Percentiles rank a stretch among this genome's conserved stretches.
These are phyloP conservation scores for Okamejei kenojei DNA, from an alignment of 2,797 vertebrate species.

Conservation along the genomic window DNA sequence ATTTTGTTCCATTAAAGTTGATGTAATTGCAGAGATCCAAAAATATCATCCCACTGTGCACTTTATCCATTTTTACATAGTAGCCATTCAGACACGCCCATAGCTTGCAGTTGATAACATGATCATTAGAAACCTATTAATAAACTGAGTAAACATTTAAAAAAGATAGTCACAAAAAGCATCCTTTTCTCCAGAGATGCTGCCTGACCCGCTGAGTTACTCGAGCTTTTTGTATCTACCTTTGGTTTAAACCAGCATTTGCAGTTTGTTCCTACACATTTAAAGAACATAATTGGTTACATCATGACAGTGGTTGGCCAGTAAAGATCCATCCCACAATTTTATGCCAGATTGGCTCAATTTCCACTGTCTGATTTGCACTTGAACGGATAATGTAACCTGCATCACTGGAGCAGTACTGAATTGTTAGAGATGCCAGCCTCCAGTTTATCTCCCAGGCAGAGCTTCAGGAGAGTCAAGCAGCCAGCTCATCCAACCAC, in stretches of 20 bases:
- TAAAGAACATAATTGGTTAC: background rate
- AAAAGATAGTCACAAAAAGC: too few relatives aligned
- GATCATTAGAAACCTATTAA: background rate
- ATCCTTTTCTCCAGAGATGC: too few relatives aligned
- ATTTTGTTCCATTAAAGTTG: background rate
- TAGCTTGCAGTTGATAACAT: background rate
- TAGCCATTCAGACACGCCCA: background rate
- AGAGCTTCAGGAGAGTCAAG: background rate
- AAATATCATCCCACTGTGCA: background rate
- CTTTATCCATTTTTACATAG: background rate
- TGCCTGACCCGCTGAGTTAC: too few relatives aligned
- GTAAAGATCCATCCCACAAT: background rate
- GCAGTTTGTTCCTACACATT: too few relatives aligned
- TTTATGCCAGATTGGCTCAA: background rate
- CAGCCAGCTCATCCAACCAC: background rate
- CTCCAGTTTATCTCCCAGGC: background rate
- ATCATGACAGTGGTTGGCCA: background rate
- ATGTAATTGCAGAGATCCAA: background rate
- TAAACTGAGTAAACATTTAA: too few relatives aligned
- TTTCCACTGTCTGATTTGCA: background rate
- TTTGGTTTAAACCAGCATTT: too few relatives aligned
- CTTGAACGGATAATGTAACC: background rate
- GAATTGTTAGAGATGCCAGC: background rate
- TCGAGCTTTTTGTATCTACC: too few relatives aligned
- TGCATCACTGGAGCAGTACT: background rate